Evolutionary conservation across 2,113 vertebrate genomes (phyloP).

Genomic region (Lipophrys pholis): DNA sequence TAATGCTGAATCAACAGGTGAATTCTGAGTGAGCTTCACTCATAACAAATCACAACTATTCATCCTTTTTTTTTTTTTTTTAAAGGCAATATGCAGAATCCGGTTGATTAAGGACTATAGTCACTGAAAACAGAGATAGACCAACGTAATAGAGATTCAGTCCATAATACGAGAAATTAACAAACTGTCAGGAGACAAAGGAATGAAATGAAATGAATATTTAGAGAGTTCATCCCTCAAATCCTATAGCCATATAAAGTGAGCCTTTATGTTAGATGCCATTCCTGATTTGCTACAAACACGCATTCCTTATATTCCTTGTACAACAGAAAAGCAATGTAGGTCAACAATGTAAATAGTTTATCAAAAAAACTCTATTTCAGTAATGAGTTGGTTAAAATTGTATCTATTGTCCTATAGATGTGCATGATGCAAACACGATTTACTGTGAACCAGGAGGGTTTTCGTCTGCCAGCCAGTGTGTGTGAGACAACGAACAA

Average conservation of each 20-base stretch:
- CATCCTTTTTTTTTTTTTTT: neutral
- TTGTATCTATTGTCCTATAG: neutral
- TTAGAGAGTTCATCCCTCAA: too few relatives aligned
- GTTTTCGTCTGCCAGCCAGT: conserved; percentile 1
- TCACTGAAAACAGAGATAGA: neutral
- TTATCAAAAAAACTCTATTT: too few relatives aligned
- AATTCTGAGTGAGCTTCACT: conserved; percentile 2
- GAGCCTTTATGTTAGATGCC: too few relatives aligned
- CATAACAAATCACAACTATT: neutral
- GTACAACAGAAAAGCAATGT: neutral
- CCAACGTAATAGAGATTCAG: neutral
- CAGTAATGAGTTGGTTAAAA: neutral
- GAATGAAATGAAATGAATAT: too few relatives aligned
- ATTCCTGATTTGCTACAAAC: too few relatives aligned
- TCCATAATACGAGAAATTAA: neutral
- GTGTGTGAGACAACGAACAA: neutral
- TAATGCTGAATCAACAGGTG: conserved; percentile 4
- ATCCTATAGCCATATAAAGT: too few relatives aligned
- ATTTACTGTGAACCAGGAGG: conserved; percentile 8
- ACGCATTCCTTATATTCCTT: too few relatives aligned
- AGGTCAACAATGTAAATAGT: too few relatives aligned
- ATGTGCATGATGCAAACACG: conserved; percentile 2
- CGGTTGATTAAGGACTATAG: neutral
- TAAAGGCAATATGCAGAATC: neutral
- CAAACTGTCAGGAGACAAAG: neutral